Evolutionary conservation across 1,140 invertebrate species (phyloP), one percentile per base, ranked within the genome.

Genomic region (Papilio dardanus): DNA sequence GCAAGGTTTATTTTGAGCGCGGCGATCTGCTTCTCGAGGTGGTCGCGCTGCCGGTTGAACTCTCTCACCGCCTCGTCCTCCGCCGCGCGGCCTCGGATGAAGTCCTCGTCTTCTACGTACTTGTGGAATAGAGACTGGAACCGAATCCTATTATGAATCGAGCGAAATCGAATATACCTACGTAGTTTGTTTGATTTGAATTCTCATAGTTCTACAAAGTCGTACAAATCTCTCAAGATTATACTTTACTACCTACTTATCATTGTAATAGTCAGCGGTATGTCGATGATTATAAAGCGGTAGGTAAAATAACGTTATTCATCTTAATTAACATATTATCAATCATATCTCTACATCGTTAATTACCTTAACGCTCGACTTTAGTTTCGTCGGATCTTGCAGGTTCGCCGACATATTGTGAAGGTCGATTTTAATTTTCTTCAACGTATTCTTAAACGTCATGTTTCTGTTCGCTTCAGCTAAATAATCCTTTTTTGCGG

Each of bases 381-480:
- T 98, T 1, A 99, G 90, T 69, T 96, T 95, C 21, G 95, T 95
- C 0, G 96, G 95, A 77, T 98, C 95, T 88, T 97, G 96, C 28
- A 98, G 95, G 31, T 96, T 94, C 0, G 95, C 95, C 5, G 96
- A 96, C 81, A 96, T 95, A 76, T 96, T 95, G 79, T 96, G 96
- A 35, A 98, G 94, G 82, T 98, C 97, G 35, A 96, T 95, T 87
- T 96, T 96, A 35, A 98, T 97, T 81, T 95, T 95, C 79, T 96
- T 95, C 5, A 98, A 83, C 0, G 96, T 93, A 69, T 95, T 95
- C 78, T 97, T 95, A 8, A 96, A 94, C n/a, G 95, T 94, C 79
- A 95, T 92, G 66, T 95, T 95, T 2, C 94, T 89, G 75, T 95
- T 93, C 4, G 95, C 91, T 86, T 98, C 96, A n/a, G 94, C 93